Percentiles rank a stretch among this genome's conserved stretches.
phyloP scores from a whole-genome alignment of 2,888 invertebrate genomes.

The Temnothorax ravouxi region DNA sequence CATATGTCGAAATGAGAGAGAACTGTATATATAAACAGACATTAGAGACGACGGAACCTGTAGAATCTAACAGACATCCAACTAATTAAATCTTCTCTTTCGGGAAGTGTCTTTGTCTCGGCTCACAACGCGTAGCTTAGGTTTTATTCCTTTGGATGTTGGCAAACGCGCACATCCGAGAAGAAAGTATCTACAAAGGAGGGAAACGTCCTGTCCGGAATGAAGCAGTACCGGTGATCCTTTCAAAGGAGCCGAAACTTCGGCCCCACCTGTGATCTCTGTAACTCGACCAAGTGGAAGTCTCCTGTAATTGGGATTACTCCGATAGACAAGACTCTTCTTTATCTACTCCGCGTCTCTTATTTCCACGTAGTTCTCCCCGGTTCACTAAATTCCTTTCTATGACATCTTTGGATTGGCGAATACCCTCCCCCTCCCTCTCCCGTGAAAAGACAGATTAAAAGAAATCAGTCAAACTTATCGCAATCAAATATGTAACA shows the following conservation, averaged over 20 bases:
- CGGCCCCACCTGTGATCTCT: conserved; percentile 74
- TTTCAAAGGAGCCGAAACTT: conserved; percentile 74
- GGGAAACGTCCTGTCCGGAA: conserved; percentile 67
- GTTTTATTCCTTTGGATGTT: conserved; percentile 62
- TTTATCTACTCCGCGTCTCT: conserved; percentile 46
- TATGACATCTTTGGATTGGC: conserved; percentile 50
- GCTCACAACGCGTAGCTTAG: conserved; percentile 48
- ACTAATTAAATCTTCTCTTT: conserved; percentile 74
- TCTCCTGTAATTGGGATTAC: conserved; percentile 77
- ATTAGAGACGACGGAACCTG: conserved; percentile 61
- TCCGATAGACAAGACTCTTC: conserved; percentile 65
- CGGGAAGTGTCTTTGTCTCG: conserved; percentile 68
- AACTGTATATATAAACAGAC: conserved; percentile 30
- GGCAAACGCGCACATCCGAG: conserved; percentile 65
- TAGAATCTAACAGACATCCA: conserved; percentile 60
- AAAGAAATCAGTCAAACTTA: conserved; percentile 38
- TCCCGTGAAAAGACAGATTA: conserved; percentile 45
- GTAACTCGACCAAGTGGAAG: conserved; percentile 63
- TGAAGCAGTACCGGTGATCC: conserved; percentile 68
- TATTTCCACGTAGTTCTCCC: conserved; percentile 11
- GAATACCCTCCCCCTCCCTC: neutral
- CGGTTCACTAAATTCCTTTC: conserved; percentile 68
- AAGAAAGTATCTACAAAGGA: conserved; percentile 70
- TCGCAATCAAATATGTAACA: neutral
- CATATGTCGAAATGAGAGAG: neutral